These are phyloP conservation scores for Neelides sp. DNA, from an alignment of 1,140 invertebrate genomes.

Conservation along the genomic window DNA sequence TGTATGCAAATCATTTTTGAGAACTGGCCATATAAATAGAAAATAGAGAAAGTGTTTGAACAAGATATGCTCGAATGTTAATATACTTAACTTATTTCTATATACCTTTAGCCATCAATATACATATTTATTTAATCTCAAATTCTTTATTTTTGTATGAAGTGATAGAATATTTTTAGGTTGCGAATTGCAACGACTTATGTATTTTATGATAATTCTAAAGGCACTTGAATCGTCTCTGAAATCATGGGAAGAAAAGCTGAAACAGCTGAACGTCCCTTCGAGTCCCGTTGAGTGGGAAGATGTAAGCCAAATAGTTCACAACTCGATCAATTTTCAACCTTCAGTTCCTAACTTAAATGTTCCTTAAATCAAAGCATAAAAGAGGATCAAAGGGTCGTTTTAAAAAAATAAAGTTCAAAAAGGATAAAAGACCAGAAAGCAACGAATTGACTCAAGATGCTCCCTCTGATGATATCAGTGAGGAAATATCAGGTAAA, in stretches of 20 bases:
- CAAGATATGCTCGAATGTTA: not conserved
- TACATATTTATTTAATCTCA: slow-evolving; percentile 2
- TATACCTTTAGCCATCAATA: not conserved
- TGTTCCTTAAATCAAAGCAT: too few species aligned
- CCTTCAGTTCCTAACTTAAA: not conserved
- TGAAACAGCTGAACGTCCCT: slow-evolving; percentile 47
- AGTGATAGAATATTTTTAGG: too few species aligned
- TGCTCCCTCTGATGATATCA: slow-evolving; percentile 19
- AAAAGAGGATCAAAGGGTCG: slow-evolving; percentile 32
- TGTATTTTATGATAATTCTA: slow-evolving; percentile 24
- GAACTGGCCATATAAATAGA: too few species aligned
- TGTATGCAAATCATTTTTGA: too few species aligned
- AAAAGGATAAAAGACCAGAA: slow-evolving; percentile 27
- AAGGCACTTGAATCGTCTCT: slow-evolving; percentile 75
- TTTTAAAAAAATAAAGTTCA: slow-evolving; percentile 32
- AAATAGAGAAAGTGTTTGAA: slow-evolving; percentile 1
- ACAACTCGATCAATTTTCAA: too few species aligned
- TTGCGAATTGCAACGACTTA: too few species aligned
- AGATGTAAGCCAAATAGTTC: slow-evolving; percentile 13
- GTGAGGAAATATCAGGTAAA: slow-evolving; percentile 27
- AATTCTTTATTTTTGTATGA: too few species aligned
- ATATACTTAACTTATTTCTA: not conserved
- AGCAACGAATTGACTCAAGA: slow-evolving; percentile 9
- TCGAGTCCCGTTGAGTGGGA: slow-evolving; percentile 32
- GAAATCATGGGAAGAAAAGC: slow-evolving; percentile 87